Conservation (phyloP, 2,113 vertebrate genomes). For the Scomber japonicus region DNA sequence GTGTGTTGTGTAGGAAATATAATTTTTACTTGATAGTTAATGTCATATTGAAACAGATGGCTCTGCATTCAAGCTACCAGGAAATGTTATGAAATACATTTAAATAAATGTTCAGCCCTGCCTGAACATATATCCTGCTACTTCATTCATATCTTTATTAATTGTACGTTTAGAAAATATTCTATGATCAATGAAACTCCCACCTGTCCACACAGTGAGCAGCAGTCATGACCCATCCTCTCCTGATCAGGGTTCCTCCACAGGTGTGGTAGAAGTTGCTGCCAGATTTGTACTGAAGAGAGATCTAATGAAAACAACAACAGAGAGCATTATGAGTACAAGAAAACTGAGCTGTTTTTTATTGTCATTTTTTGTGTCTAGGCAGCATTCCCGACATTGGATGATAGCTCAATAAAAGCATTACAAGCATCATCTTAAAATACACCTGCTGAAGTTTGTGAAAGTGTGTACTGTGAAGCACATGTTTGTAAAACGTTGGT, state of each 20-base stretch:
- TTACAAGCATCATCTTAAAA: neutral
- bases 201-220: conserved; percentile 87
- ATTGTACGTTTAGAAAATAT: conserved; percentile 5
- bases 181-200: conserved; percentile 26
- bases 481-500: neutral
- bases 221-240: conserved; percentile 90
- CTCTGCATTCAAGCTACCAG: neutral
- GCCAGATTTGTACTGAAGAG: conserved; percentile 83
- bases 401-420: neutral
- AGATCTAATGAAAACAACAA: conserved; percentile 59
- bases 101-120: neutral
- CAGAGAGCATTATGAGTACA: neutral
- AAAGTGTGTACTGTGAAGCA: neutral
- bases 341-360: neutral
- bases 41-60: neutral
- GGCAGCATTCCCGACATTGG: neutral
- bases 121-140: neutral
- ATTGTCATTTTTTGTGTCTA: neutral
- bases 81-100: neutral
- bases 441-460: neutral
- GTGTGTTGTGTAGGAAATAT: neutral
- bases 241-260: conserved; percentile 87
- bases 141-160: neutral
- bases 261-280: conserved; percentile 87
- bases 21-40: neutral